Percentiles rank a stretch among this genome's conserved stretches.
Evolutionary conservation across 2,888 invertebrate species (phyloP).

Genomic region (Leptothorax acervorum): DNA sequence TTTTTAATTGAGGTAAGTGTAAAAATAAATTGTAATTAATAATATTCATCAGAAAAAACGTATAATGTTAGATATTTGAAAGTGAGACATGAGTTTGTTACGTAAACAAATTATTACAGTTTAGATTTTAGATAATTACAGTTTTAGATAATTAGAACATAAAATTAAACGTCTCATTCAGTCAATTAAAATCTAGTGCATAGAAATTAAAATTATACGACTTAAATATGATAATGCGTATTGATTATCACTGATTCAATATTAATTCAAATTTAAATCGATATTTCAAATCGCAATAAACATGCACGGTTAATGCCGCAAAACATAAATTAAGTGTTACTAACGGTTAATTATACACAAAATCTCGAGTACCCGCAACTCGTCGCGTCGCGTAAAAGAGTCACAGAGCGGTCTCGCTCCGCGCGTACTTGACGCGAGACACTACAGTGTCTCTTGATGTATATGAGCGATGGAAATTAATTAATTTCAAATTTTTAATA

Average conservation of each 20-base stretch:
- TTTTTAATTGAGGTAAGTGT: neutral
- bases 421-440: too few species aligned
- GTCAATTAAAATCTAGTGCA: neutral
- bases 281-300: conserved; percentile 7
- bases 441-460: too few species aligned
- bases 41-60: too few species aligned
- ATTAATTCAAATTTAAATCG: conserved; percentile 19
- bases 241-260: neutral
- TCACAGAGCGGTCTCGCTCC: too few species aligned
- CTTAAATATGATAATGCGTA: neutral
- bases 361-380: too few species aligned
- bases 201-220: conserved; percentile 24
- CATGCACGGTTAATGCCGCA: neutral
- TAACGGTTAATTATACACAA: conserved; percentile 9
- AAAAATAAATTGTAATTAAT: too few species aligned
- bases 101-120: neutral
- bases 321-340: conserved; percentile 20
- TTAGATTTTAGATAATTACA: neutral
- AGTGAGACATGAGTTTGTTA: neutral
- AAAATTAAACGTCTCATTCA: neutral
- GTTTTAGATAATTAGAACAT: neutral
- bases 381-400: too few species aligned
- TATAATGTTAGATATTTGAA: neutral
- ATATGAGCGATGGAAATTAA: neutral
- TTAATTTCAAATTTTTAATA: neutral